Conservation (phyloP, 2,888 invertebrate genomes). For the Macaria notata region DNA sequence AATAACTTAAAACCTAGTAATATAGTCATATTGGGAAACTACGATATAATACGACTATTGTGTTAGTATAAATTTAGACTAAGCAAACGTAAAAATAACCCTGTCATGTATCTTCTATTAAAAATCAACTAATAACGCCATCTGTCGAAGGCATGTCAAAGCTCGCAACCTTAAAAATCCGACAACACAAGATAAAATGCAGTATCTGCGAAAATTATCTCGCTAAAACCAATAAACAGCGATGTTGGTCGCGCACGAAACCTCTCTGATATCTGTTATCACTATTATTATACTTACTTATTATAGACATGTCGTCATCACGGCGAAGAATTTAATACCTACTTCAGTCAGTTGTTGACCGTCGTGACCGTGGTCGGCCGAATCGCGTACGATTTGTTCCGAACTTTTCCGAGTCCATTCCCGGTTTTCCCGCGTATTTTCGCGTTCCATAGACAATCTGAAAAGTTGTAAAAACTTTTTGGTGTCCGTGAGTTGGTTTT, state of each 20-base stretch:
- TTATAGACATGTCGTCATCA: constrained; percentile 18
- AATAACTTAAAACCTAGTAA: too few relatives aligned
- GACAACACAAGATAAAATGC: too few relatives aligned
- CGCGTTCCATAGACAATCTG: constrained; percentile 10
- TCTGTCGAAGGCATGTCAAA: too few relatives aligned
- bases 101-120: too few relatives aligned
- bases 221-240: background rate
- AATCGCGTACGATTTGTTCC: background rate
- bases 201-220: too few relatives aligned
- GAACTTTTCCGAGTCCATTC: constrained; percentile 4
- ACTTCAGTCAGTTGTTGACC: constrained; percentile 14
- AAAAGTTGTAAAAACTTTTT: background rate
- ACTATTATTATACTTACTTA: constrained; percentile 20
- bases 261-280: constrained; percentile 29
- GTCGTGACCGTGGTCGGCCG: background rate
- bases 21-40: too few relatives aligned
- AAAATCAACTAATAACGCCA: too few relatives aligned
- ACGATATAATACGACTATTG: too few relatives aligned
- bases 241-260: constrained; percentile 15
- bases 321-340: background rate
- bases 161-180: too few relatives aligned
- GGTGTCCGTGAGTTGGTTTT: too few relatives aligned
- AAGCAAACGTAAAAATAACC: too few relatives aligned
- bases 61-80: too few relatives aligned
- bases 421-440: constrained; percentile 17